Conservation (phyloP, 2,113 vertebrate genomes). For the Ancistrus triradiatus region DNA sequence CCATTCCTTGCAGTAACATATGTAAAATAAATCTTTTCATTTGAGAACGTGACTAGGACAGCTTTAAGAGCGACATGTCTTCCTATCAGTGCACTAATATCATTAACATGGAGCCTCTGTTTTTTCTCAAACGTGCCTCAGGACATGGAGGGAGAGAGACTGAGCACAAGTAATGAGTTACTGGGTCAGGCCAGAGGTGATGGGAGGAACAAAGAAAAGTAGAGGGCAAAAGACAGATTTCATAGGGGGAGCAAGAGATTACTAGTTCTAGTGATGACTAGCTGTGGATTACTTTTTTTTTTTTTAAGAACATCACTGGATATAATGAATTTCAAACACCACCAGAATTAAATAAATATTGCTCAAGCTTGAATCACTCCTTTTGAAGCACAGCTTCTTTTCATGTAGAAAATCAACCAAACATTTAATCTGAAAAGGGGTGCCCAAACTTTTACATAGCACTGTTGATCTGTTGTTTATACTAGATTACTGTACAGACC, state of each 20-base stretch:
- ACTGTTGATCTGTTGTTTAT: too few species aligned
- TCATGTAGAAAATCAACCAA: too few species aligned
- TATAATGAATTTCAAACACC: too few species aligned
- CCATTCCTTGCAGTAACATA: too few species aligned
- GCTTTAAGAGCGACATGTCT: slow-evolving; percentile 6
- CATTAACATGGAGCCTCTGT: slow-evolving; percentile 38
- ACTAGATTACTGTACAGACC: too few species aligned
- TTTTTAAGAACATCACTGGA: not conserved
- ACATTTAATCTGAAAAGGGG: too few species aligned
- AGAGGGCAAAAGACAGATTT: not conserved
- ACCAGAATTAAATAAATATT: too few species aligned
- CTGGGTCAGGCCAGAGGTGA: not conserved
- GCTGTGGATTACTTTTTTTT: too few species aligned
- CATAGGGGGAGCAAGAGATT: not conserved
- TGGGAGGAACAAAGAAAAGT: not conserved
- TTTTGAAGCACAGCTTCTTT: too few species aligned
- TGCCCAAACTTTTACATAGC: too few species aligned
- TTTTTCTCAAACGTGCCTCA: slow-evolving; percentile 18
- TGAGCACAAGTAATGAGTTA: not conserved
- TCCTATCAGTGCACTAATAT: slow-evolving; percentile 38
- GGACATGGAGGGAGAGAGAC: not conserved
- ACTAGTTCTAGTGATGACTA: not conserved
- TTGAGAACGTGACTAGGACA: slow-evolving; percentile 13
- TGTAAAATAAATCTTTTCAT: too few species aligned
- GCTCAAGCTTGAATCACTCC: too few species aligned